Conservation (phyloP, 1,140 invertebrate genomes). For the Heliconius eleuchia region DNA sequence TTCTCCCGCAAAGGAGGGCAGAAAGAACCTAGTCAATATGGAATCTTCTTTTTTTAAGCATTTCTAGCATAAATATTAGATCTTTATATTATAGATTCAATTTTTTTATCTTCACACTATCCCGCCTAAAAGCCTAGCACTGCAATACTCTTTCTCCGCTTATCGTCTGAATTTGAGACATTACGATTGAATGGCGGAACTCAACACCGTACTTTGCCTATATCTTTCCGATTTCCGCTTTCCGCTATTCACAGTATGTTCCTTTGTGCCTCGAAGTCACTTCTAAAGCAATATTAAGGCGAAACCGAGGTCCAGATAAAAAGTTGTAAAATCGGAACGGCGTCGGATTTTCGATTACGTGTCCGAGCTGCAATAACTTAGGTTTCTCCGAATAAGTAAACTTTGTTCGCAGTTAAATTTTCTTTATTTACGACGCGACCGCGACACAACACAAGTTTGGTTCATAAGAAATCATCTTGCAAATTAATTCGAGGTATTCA, state of each 20-base stretch:
- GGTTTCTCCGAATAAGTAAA: constrained; percentile 43
- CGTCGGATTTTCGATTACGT: constrained; percentile 39
- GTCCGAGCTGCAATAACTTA: constrained; percentile 40
- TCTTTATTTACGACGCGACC: constrained; percentile 37
- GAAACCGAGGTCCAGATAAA: constrained; percentile 35
- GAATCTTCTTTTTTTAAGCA: too few species aligned
- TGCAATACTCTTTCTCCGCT: too few species aligned
- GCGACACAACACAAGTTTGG: constrained; percentile 19
- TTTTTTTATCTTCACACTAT: too few species aligned
- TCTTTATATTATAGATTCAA: too few species aligned
- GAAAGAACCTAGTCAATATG: too few species aligned
- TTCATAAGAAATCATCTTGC: constrained; percentile 14
- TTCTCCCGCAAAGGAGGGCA: too few species aligned
- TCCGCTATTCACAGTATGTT: neutral
- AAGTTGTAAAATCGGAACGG: constrained; percentile 35
- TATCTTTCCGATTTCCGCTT: neutral
- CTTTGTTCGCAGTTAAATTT: constrained; percentile 37
- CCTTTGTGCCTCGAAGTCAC: neutral
- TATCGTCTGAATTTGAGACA: too few species aligned
- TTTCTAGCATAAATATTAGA: too few species aligned
- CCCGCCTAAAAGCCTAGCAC: too few species aligned
- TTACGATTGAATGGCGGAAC: too few species aligned
- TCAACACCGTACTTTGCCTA: too few species aligned
- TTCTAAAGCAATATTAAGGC: neutral
- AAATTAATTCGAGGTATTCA: constrained; percentile 32